Evolutionary conservation across 2,888 invertebrate species (phyloP).

Genomic region (Nomada lathburiana): DNA sequence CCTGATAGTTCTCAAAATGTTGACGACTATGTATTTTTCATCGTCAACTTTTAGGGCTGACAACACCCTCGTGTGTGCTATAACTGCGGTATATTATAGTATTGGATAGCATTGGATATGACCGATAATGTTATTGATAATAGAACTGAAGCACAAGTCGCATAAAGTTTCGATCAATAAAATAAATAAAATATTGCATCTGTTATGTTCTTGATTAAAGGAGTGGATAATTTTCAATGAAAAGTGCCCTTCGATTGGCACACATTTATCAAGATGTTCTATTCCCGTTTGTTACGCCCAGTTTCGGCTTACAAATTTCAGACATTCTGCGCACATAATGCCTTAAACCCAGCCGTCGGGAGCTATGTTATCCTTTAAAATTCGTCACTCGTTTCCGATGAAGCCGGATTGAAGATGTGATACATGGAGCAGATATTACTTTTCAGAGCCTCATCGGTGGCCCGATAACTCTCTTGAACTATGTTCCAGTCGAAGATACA

Average conservation of each 20-base stretch:
- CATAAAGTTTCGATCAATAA: no score
- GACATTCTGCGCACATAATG: not conserved
- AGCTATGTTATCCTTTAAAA: conserved; percentile 7
- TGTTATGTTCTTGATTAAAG: no score
- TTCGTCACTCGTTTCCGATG: conserved; percentile 18
- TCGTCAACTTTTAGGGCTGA: no score
- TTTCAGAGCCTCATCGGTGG: conserved; percentile 29
- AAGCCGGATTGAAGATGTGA: conserved; percentile 33
- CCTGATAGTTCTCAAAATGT: no score
- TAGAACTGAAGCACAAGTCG: no score
- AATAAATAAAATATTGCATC: no score
- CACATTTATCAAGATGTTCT: not conserved
- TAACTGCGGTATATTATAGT: no score
- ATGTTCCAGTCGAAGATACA: conserved; percentile 20
- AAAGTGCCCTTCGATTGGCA: not conserved
- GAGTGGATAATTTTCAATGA: no score
- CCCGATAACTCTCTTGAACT: conserved; percentile 40
- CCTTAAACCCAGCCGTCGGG: not conserved
- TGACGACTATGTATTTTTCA: no score
- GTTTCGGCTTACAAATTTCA: not conserved
- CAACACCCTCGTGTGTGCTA: no score
- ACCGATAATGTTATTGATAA: no score
- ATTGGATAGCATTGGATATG: no score
- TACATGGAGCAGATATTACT: conserved; percentile 39
- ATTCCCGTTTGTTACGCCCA: not conserved